A percentile compares a stretch with the other conserved stretches of the same genome.
Conservation (phyloP, 1,140 invertebrate species). For the Drosophila mayri region DNA sequence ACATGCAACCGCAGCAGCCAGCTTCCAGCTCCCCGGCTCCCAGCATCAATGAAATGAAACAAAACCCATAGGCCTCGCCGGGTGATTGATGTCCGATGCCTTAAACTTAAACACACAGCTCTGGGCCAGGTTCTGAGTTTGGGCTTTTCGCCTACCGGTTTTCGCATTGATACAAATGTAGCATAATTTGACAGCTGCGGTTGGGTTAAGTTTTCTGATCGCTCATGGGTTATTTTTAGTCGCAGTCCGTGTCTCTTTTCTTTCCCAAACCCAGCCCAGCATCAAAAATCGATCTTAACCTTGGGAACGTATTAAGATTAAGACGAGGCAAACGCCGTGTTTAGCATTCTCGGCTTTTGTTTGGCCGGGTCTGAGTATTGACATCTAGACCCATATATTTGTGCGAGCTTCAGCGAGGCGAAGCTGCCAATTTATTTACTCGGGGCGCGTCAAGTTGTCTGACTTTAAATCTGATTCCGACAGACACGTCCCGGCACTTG, state of each 20-base stretch:
- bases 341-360: conserved; percentile 42
- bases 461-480: conserved; percentile 55
- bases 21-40: background rate
- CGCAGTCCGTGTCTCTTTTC: conserved; percentile 6
- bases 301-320: conserved; percentile 59
- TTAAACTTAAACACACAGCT: conserved; percentile 64
- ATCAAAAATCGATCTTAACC: conserved; percentile 39
- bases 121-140: conserved; percentile 43
- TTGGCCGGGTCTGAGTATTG: conserved; percentile 48
- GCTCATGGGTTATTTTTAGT: conserved; percentile 78
- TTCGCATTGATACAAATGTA: conserved; percentile 57
- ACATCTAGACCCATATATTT: conserved; percentile 76
- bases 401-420: conserved; percentile 48
- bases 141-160: conserved; percentile 69
- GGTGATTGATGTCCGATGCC: conserved; percentile 70
- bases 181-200: conserved; percentile 81
- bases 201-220: conserved; percentile 57
- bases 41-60: conserved; percentile 4
- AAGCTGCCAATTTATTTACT: conserved; percentile 74
- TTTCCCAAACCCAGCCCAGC: conserved; percentile 15
- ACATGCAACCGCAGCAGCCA: conserved; percentile 12
- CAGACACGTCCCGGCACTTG: conserved; percentile 65
- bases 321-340: conserved; percentile 40
- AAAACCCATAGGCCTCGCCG: conserved; percentile 20
- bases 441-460: conserved; percentile 66